Conservation (phyloP, 2,113 vertebrate genomes). For the Mus spicilegus region DNA sequence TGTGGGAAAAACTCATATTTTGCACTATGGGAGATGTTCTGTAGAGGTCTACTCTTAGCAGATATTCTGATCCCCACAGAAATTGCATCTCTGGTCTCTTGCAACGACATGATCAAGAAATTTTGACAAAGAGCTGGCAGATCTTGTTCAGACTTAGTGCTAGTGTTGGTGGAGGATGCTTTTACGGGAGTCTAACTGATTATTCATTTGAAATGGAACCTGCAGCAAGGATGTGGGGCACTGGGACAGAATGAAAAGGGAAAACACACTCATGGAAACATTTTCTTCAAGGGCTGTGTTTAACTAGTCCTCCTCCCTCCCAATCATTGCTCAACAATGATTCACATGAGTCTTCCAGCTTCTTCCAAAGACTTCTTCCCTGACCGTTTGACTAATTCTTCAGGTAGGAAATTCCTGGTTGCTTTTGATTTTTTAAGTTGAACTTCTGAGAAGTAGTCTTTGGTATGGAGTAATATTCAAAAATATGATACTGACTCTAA, state of each 20-base stretch:
- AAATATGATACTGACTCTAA: not conserved
- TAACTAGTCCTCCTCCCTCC: not conserved
- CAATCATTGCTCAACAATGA: not conserved
- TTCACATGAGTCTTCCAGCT: not conserved
- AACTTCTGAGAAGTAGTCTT: not conserved
- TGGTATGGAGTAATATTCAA: not conserved
- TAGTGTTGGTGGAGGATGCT: not conserved
- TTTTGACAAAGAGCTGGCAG: not conserved
- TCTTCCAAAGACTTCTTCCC: not conserved
- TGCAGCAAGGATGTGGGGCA: not conserved
- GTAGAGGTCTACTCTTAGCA: not conserved
- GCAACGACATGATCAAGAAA: not conserved
- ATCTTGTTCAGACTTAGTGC: not conserved
- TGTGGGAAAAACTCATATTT: not conserved
- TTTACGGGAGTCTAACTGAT: slow-evolving; percentile 15
- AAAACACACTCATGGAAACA: not conserved
- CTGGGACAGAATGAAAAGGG: not conserved
- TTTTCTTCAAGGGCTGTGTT: not conserved
- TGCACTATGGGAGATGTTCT: not conserved
- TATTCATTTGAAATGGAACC: slow-evolving; percentile 40
- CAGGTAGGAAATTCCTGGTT: not conserved
- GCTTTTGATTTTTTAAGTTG: slow-evolving; percentile 45
- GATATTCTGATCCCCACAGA: not conserved
- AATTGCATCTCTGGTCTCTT: not conserved
- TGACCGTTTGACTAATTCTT: not conserved